Conservation (phyloP, 2,888 invertebrate genomes). For the Cataglyphis cursor region DNA sequence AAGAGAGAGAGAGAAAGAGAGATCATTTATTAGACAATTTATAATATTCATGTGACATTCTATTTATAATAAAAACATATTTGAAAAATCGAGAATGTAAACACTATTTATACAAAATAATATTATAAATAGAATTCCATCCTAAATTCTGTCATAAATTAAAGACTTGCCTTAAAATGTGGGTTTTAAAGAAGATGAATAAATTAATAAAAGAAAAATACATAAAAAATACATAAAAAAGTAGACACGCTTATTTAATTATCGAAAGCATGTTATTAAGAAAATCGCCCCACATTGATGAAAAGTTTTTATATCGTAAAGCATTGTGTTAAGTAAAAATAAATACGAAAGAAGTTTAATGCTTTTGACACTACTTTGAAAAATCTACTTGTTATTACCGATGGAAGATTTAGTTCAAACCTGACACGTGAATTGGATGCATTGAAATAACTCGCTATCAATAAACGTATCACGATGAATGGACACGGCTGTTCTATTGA, state of each 20-base stretch:
- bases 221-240: too few species aligned
- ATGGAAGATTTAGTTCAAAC: conserved; percentile 37
- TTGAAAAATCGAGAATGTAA: not conserved
- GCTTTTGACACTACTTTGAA: not conserved
- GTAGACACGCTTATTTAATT: not conserved
- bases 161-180: not conserved
- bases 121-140: not conserved
- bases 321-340: not conserved
- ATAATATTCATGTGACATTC: not conserved
- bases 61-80: not conserved
- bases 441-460: conserved; percentile 41
- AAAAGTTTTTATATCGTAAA: not conserved
- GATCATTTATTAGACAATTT: not conserved
- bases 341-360: not conserved
- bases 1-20: too few species aligned
- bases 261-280: not conserved
- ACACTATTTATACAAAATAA: not conserved
- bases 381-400: conserved; percentile 29
- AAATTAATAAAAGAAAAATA: not conserved
- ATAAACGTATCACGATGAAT: conserved; percentile 47
- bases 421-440: conserved; percentile 41
- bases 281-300: not conserved
- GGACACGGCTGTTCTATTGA: conserved; percentile 44
- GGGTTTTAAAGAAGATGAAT: not conserved
- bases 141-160: not conserved